A percentile compares a stretch with the other conserved stretches of the same genome.
These are phyloP conservation scores for Orchesella flavescens DNA, from an alignment of 2,888 invertebrate species.

Conservation along the genomic window DNA sequence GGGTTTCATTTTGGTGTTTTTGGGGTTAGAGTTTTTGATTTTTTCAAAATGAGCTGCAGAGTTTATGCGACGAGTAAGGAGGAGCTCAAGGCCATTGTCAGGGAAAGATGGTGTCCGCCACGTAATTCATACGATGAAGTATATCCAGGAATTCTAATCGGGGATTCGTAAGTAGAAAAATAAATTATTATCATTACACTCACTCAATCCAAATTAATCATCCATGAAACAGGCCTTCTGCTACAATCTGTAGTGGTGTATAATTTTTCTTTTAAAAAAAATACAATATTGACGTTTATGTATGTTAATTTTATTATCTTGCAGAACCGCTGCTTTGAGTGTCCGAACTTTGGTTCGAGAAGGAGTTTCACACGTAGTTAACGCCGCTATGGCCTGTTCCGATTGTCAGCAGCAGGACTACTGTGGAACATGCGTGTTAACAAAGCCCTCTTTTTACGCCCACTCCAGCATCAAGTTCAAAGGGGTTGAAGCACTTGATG, in stretches of 20 bases:
- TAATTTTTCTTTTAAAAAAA: no score
- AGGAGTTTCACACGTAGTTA: conserved; percentile 69
- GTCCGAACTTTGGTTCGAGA: conserved; percentile 58
- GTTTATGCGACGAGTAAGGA: conserved; percentile 46
- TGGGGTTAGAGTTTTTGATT: not conserved
- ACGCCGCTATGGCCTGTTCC: conserved; percentile 68
- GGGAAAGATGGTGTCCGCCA: conserved; percentile 73
- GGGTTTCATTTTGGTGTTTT: not conserved
- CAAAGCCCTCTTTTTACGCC: conserved; percentile 52
- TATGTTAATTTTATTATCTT: not conserved
- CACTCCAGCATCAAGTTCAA: conserved; percentile 72
- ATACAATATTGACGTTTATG: not conserved
- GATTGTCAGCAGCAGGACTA: conserved; percentile 57
- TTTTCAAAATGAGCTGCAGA: conserved; percentile 51
- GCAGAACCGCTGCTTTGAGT: conserved; percentile 65
- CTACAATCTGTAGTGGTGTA: no score
- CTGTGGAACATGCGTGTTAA: conserved; percentile 66
- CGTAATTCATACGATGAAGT: conserved; percentile 75
- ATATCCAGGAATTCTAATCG: conserved; percentile 75
- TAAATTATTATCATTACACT: no score
- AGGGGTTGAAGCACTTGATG: conserved; percentile 76
- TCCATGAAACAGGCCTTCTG: no score
- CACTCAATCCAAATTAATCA: no score
- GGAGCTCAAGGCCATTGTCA: conserved; percentile 66
- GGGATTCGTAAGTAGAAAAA: conserved; percentile 76